Percentiles rank a stretch among this genome's conserved stretches.
Conservation (phyloP, 2,888 invertebrate genomes). For the Cylloceria caligata region DNA sequence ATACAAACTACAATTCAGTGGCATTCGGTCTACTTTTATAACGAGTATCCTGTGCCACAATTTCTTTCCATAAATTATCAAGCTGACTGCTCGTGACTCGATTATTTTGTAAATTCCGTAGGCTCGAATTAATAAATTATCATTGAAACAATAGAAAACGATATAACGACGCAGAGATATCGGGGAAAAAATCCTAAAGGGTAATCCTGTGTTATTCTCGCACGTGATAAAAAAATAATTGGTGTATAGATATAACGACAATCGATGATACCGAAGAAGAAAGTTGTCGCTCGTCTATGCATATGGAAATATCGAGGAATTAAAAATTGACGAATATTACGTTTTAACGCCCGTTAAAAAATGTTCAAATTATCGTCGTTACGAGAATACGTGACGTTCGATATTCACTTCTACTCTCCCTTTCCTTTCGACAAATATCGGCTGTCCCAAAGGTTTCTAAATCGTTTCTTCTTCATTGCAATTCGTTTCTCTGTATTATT, state of each 20-base stretch:
- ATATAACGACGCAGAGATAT: conserved; percentile 8
- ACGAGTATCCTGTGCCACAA: conserved; percentile 37
- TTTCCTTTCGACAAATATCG: not conserved
- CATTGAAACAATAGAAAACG: not conserved
- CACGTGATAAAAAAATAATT: no score
- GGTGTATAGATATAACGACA: no score
- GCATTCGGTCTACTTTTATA: conserved; percentile 47
- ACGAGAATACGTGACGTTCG: conserved; percentile 22
- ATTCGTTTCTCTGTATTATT: not conserved
- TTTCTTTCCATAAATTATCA: not conserved
- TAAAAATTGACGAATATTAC: conserved; percentile 19
- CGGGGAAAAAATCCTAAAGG: not conserved
- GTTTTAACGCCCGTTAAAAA: not conserved
- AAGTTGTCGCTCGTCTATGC: conserved; percentile 46
- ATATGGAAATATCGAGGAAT: conserved; percentile 56
- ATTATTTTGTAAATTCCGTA: not conserved
- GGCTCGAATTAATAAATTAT: not conserved
- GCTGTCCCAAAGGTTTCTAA: not conserved
- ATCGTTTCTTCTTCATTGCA: not conserved
- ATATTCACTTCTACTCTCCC: conserved; percentile 7
- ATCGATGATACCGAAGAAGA: conserved; percentile 56
- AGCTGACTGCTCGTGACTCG: no score
- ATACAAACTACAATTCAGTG: conserved; percentile 35
- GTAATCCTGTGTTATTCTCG: conserved; percentile 7
- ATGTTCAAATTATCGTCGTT: conserved; percentile 21